phyloP scores from a whole-genome alignment of 1,140 invertebrate genomes.

The Telenomus remus region DNA sequence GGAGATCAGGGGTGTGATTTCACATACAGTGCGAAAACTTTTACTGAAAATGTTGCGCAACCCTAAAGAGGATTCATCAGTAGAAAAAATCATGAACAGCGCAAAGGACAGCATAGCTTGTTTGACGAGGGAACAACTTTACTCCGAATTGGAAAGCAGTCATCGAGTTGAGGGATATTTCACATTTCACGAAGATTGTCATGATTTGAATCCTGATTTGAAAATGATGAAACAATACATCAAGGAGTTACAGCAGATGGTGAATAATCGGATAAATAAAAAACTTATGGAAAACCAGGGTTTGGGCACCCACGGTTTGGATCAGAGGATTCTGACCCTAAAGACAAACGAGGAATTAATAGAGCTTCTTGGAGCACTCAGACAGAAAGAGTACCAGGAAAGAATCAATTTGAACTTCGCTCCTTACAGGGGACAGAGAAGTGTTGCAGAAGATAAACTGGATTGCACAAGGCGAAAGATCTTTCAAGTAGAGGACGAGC shows the following conservation, averaged over 20 bases:
- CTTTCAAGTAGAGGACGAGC: constrained; percentile 27
- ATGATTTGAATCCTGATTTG: constrained; percentile 5
- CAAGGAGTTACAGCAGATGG: neutral
- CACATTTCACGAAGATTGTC: constrained; percentile 8
- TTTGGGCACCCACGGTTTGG: constrained; percentile 20
- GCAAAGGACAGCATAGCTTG: constrained; percentile 1
- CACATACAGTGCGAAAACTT: constrained; percentile 5
- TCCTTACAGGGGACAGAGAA: constrained; percentile 25
- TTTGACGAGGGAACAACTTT: constrained; percentile 11
- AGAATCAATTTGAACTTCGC: constrained; percentile 38
- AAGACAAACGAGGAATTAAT: constrained; percentile 28
- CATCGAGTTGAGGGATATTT: constrained; percentile 7
- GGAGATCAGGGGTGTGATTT: constrained; percentile 9
- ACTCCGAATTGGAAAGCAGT: constrained; percentile 12
- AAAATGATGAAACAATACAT: neutral
- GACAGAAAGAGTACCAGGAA: constrained; percentile 22
- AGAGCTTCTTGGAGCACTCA: constrained; percentile 11
- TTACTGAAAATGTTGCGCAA: constrained; percentile 3
- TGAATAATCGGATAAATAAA: constrained; percentile 11
- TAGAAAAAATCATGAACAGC: neutral
- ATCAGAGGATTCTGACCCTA: constrained; percentile 24
- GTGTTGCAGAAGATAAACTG: constrained; percentile 25
- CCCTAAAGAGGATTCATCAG: neutral
- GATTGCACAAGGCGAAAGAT: constrained; percentile 36
- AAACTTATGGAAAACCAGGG: constrained; percentile 33